A percentile compares a stretch with the other conserved stretches of the same genome.
phyloP scores from a whole-genome alignment of 2,113 vertebrate genomes.

The Hemicordylus capensis region DNA sequence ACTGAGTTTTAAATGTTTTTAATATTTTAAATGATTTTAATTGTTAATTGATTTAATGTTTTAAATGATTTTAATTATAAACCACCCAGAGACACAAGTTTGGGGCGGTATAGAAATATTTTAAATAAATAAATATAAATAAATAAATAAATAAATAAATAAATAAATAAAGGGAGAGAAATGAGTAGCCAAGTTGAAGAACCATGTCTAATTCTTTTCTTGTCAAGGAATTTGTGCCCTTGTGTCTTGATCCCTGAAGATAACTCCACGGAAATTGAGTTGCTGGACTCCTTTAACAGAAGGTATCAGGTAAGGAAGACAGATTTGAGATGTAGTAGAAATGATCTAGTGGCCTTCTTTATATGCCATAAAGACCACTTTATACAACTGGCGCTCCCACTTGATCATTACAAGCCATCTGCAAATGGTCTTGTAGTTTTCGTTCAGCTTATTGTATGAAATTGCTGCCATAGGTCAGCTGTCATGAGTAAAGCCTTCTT shows the following conservation, averaged over 20 bases:
- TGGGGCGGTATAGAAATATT: too few relatives aligned
- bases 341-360: not conserved
- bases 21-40: too few relatives aligned
- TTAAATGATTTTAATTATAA: too few relatives aligned
- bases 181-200: not conserved
- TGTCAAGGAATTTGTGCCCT: constrained; percentile 55
- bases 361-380: not conserved
- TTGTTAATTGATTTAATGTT: too few relatives aligned
- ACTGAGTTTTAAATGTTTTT: too few relatives aligned
- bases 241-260: constrained; percentile 66
- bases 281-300: constrained; percentile 64
- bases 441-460: not conserved
- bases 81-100: too few relatives aligned
- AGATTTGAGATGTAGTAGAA: not conserved
- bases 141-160: too few relatives aligned
- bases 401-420: not conserved
- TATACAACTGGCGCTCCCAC: not conserved
- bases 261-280: constrained; percentile 55
- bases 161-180: not conserved
- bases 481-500: not conserved
- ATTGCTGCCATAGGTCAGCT: not conserved
- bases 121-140: too few relatives aligned
- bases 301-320: constrained; percentile 75
- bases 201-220: not conserved
- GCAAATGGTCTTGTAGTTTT: too few relatives aligned